These are phyloP conservation scores for Furcula furcula DNA, from an alignment of 2,888 invertebrate species.

Conservation along the genomic window DNA sequence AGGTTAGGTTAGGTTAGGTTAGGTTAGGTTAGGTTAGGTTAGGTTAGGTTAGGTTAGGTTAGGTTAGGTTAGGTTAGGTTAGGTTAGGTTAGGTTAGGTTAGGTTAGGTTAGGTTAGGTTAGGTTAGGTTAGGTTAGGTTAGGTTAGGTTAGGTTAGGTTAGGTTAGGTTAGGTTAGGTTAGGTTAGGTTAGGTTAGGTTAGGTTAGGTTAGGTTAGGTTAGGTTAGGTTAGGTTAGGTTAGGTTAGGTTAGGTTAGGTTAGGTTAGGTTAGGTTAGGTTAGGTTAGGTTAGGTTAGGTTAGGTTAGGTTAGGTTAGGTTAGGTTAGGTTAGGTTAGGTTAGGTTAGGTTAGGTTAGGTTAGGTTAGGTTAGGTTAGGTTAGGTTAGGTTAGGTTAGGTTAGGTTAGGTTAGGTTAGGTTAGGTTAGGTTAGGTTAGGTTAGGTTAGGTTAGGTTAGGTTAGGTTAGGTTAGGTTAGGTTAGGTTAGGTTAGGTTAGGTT, in stretches of 20 bases:
- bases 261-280: conserved; percentile 11
- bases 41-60: conserved; percentile 8
- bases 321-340: conserved; percentile 11
- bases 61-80: conserved; percentile 15
- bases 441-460: conserved; percentile 13
- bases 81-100: conserved; percentile 8
- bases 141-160: conserved; percentile 13
- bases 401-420: conserved; percentile 12
- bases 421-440: conserved; percentile 17
- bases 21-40: conserved; percentile 6
- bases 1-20: conserved; percentile 9
- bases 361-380: conserved; percentile 10
- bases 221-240: conserved; percentile 8
- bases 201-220: conserved; percentile 9
- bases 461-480: conserved; percentile 13
- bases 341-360: conserved; percentile 1
- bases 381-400: conserved; percentile 11
- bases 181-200: conserved; percentile 11
- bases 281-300: conserved; percentile 14
- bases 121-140: conserved; percentile 12
- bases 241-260: conserved; percentile 5
- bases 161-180: conserved; percentile 10
- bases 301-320: conserved; percentile 15
- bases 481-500: neutral
- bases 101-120: conserved; percentile 11